Base-by-base conservation (phyloP, 2,797 vertebrate genomes). In the Dendrocincla fuliginosa region DNA sequence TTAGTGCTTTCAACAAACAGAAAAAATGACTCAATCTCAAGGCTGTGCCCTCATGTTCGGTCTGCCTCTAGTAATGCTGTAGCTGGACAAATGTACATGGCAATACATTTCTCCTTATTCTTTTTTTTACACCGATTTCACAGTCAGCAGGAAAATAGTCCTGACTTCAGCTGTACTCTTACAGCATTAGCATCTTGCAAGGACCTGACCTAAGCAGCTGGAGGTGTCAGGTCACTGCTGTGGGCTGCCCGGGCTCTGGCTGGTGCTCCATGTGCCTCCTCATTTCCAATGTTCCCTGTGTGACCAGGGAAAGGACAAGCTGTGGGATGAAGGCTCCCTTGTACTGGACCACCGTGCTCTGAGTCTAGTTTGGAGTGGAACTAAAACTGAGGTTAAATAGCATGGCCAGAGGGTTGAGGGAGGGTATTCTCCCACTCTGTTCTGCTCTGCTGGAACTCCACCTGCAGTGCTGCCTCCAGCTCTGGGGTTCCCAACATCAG, bases 101-200 rank as follows among this genome's bases (percentile, higher is more conserved):
- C 55, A 71, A 81, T 69, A 61, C 22, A 50, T 53, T 41, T 35
- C 16, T 64, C 20, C 7, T 14, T 39, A 64, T 35, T 28, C 19
- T 11, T 30, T 22, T 13, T 35, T 13, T 8, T 41, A 42, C 44
- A 23, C 57, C 0, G 0, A 28, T 96, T 95, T 90, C 57, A 15
- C 32, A 69, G 86, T 96, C 96, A 95, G 95, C 83, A 91, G 93
- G 80, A 96, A 96, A 95, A 94, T 84, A 94, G 4, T 13, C 89
- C 94, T 95, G 94, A 93, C 86, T 95, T 90, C 86, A 96, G 92
- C 90, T 64, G 30, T 84, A 71, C 83, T 90, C 30, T 32, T 53
- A 60, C 18, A 88, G 84, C 46, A 61, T 92, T 92, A 93, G 83
- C 93, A 78, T 93, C 93, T 75, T 32, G 39, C 86, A 57, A 75